Base-by-base conservation (phyloP, 37 sponge, comb jelly and placozoan species). In the Oscarella lobularis region DNA sequence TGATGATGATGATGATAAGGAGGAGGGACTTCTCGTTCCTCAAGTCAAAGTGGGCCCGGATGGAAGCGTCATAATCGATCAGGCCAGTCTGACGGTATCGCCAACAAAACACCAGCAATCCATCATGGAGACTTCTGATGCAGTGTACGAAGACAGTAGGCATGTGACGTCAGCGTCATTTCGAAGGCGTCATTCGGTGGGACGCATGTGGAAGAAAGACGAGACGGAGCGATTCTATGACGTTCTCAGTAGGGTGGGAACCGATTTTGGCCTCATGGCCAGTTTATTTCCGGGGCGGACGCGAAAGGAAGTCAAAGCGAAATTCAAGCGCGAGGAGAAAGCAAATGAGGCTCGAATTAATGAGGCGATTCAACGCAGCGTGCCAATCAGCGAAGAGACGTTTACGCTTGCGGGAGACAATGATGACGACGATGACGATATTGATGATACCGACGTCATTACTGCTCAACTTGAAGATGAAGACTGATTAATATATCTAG, bases 191-290 rank as follows among this genome's bases (percentile, higher is more conserved):
- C 29, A 5, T 68, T 4, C 71, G 29, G 31, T 20, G 5, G 33
- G 14, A 27, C 9, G 20, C 9, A 20, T 20, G 20, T 48, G 60
- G 60, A 68, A 32, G 4, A 4, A 29, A 4, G 71, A 4, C 5
- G 71, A 68, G 31, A 68, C 71, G 71, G 71, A 68, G 71, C 6
- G 71, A 4, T 68, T 68, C 31, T 68, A 29, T 68, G 71, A 68
- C 6, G 71, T 20, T 14, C 71, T 68, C 4, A 4, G 31, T 4
- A 4, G 33, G 33, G 71, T 68, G 29, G 71, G 71, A 5, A 68
- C 71, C 6, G 71, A 68, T 14, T 68, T 68, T 14, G 6, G 29
- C 33, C 71, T 68, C 31, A 68, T 68, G 71, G 6, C 31, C 4
- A 5, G 29, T 20, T 5, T 14, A 20, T 68, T 68, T 68, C 71